Evolutionary conservation across 2,888 invertebrate genomes (phyloP), one percentile per base, ranked within the genome.

Genomic region (Hypsopygia costalis): DNA sequence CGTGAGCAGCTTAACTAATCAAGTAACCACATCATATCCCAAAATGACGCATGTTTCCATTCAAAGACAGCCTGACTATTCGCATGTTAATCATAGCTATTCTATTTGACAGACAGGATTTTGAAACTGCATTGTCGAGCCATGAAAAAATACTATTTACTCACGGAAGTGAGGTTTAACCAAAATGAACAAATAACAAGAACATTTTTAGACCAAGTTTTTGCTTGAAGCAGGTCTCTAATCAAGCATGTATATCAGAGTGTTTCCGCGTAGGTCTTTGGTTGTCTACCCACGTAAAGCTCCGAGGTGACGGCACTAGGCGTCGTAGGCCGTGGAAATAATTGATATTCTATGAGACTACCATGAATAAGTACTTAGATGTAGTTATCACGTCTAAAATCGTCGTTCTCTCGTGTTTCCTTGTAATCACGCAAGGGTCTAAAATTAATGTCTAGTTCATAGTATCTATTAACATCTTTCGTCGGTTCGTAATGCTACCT

Each of bases 221-320:
- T 66, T 63, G 63, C 52, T 58, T 49, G 42, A 46, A 36, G 49
- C 52, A 50, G 44, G 43, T 57, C 55, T 59, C 69, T 71, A 66
- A 69, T 64, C 51, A 53, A 43, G 49, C 60, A 69, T 69, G 69
- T 33, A 16, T 65, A 60, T 49, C 53, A 44, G 45, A 51, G 49
- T 58, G 55, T 76, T 81, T 83, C 83, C 86, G 82, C 73, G 72
- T 83, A 78, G 74, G 70, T 75, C 70, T 85, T 80, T 77, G 76
- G 38, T 63, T 73, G 55, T 52, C 86, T 52, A 42, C 81, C 85
- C 87, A 86, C 87, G 86, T 87, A 58, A 61, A 44, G 41, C 62
- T 62, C 69, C 77, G 79, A 81, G 82, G 81, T 61, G 61, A 54
- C 56, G 49, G 49, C 58, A 56, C 55, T 48, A 47, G 6, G 25